Conservation (phyloP, 2,113 vertebrate species). For the Anolis carolinensis region DNA sequence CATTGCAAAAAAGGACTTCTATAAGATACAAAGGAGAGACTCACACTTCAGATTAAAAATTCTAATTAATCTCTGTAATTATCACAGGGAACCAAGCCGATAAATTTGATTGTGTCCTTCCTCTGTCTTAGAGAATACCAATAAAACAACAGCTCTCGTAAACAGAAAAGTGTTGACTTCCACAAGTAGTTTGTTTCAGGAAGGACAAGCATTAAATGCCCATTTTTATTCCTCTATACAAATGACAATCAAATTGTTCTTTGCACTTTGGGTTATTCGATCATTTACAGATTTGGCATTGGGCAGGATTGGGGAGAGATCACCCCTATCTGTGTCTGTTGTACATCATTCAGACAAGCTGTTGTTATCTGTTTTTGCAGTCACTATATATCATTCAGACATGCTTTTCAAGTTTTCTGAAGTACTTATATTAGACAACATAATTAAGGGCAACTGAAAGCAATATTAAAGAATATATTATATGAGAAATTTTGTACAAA, state of each 20-base stretch:
- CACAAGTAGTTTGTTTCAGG: background rate
- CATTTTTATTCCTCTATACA: background rate
- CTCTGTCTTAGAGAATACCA: slow-evolving; percentile 13
- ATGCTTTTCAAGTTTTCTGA: accelerated
- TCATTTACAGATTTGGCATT: background rate
- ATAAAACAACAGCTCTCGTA: background rate
- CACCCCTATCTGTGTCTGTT: background rate
- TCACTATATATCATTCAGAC: background rate
- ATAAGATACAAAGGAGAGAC: background rate
- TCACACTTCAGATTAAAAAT: background rate
- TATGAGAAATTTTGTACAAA: too few species aligned
- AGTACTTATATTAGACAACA: background rate
- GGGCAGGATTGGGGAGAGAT: background rate
- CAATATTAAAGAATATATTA: background rate
- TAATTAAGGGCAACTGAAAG: background rate
- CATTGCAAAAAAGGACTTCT: slow-evolving; percentile 27
- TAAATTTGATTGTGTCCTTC: background rate
- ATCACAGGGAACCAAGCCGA: slow-evolving; percentile 15
- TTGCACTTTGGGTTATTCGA: slow-evolving; percentile 25
- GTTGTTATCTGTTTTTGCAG: background rate
- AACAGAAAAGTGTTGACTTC: slow-evolving; percentile 15
- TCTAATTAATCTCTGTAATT: slow-evolving; percentile 16
- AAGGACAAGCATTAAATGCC: slow-evolving; percentile 9
- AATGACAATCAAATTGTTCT: slow-evolving; percentile 7
- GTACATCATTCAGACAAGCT: background rate